phyloP scores from a whole-genome alignment of 2,888 invertebrate species.

The Leptinotarsa peninsularis region DNA sequence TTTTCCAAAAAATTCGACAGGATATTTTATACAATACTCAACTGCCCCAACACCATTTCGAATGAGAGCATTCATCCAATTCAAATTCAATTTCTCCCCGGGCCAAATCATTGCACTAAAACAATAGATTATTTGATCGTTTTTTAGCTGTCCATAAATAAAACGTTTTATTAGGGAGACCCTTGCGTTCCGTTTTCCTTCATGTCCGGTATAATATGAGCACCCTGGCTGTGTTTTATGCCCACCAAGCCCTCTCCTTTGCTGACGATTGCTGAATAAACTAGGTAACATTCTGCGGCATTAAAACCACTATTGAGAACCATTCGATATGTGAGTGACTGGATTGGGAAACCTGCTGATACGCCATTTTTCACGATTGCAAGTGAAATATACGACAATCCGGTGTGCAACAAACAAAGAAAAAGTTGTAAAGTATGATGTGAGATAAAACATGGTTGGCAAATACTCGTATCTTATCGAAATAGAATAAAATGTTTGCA shows the following conservation, averaged over 20 bases:
- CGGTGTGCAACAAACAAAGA: constrained; percentile 6
- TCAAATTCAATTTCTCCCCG: not conserved
- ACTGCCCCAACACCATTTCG: not conserved
- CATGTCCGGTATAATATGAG: constrained; percentile 21
- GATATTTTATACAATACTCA: too few relatives aligned
- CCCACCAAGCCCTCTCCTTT: constrained; percentile 45
- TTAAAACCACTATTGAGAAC: constrained; percentile 54
- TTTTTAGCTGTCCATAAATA: constrained; percentile 10
- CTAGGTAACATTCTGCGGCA: constrained; percentile 59
- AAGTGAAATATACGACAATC: not conserved
- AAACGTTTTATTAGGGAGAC: not conserved
- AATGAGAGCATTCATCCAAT: not conserved
- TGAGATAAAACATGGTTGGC: not conserved
- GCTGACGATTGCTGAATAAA: constrained; percentile 60
- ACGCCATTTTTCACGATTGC: not conserved
- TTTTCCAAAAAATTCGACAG: too few relatives aligned
- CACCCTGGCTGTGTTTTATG: constrained; percentile 60
- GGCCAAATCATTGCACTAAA: not conserved
- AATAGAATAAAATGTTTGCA: too few relatives aligned
- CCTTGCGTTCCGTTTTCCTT: not conserved
- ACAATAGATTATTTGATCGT: constrained; percentile 9
- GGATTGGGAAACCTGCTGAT: constrained; percentile 15
- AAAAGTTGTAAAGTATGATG: not conserved
- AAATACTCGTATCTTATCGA: too few relatives aligned
- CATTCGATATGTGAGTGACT: constrained; percentile 34